Base-by-base conservation (phyloP, 2,888 invertebrate species). In the Eupithecia insigniata region DNA sequence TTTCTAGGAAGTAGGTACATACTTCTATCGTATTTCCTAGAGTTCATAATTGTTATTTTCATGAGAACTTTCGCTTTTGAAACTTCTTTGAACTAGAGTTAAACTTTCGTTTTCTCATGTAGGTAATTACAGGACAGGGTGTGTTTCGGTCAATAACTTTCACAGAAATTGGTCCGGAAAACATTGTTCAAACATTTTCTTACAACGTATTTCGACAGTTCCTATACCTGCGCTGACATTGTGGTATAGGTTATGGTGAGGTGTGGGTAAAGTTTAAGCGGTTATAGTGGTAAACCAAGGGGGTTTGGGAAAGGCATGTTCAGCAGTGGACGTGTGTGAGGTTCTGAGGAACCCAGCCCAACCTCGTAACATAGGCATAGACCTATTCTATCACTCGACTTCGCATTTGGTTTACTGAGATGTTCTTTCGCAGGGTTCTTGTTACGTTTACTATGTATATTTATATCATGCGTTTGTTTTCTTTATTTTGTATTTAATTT, bases 21-120 rank as follows among this genome's bases (percentile, higher is more conserved):
- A 26, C 22, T 10, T 51, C 4, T 22, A 51, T 22, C n/a, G 22
- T 51, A 51, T 51, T 12, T 51, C 51, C 12, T 22, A 26, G 1
- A 14, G 26, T 55, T 55, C 26, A 4, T 26, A 55, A 55, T 55
- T 5, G 26, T 26, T 14, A 32, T 58, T 66, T 32, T 58, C 60
- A 43, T 39, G 36, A 55, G 55, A 18, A 30, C 18, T 60, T 30
- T 60, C 60, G 8, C 30, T 32, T 61, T 34, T n/a, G 61, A 62
- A 34, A 32, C 30, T 62, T 32, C 61, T 62, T 62, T n/a, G 12
- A 34, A 34, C 18, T 34, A 32, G 55, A 55, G 55, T 55, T 14
- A 12, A 22, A n/a, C 61, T 77, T 78, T 73, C 78, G 73, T 76
- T 78, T 77, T 78, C 73, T 76, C 70, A 69, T 55, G 62, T 70